Evolutionary conservation across 2,797 vertebrate species (phyloP).

Genomic region (Otolemur crassicaudatus): DNA sequence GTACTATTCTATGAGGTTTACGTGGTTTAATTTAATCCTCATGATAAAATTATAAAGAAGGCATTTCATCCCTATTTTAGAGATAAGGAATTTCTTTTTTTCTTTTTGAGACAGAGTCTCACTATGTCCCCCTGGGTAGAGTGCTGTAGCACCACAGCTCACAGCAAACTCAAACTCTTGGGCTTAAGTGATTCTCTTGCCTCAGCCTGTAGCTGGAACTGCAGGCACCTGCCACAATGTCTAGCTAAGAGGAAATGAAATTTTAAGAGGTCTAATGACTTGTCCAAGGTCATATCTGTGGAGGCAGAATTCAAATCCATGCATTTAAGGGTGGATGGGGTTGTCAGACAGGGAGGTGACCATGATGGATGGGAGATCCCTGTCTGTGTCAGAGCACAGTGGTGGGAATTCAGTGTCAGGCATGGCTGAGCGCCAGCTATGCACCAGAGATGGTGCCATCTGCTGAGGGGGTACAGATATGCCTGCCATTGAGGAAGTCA

Average conservation of each 20-base stretch:
- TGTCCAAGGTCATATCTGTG: neutral
- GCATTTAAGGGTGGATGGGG: too few species aligned
- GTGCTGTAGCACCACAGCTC: too few species aligned
- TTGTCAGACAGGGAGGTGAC: neutral
- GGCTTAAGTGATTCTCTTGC: too few species aligned
- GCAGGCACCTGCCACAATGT: too few species aligned
- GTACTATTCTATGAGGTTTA: conserved; percentile 4
- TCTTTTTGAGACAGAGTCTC: too few species aligned
- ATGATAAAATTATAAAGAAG: neutral
- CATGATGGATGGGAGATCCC: neutral
- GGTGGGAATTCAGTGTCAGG: neutral
- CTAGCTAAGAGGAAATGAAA: neutral
- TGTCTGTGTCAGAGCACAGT: neutral
- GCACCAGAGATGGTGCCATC: fast-evolving
- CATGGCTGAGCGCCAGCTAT: neutral
- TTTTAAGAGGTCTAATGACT: neutral
- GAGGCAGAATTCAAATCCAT: neutral
- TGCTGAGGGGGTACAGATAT: neutral
- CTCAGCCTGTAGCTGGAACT: too few species aligned
- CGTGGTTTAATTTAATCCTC: conserved; percentile 3
- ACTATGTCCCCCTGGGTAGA: too few species aligned
- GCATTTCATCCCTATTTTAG: neutral
- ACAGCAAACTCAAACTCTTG: too few species aligned
- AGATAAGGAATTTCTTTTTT: neutral
- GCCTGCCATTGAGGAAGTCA: neutral